Evolutionary conservation across 2,888 invertebrate genomes (phyloP).

Genomic region (Drosophila tripunctata): DNA sequence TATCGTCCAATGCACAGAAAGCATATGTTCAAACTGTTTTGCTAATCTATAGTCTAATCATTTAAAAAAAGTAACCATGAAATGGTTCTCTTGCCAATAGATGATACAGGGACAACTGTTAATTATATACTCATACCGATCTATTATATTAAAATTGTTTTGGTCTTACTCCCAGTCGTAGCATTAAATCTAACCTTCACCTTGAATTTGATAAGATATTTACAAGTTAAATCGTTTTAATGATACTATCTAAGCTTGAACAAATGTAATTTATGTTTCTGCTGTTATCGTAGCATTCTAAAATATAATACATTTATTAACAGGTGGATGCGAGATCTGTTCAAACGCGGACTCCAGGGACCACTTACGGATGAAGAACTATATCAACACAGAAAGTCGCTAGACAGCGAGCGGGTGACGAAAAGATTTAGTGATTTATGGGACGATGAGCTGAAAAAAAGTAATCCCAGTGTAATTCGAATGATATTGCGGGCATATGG

Average conservation of each 20-base stretch:
- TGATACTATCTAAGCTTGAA: neutral
- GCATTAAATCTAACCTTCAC: neutral
- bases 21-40: neutral
- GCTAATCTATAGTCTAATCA: neutral
- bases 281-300: neutral
- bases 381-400: constrained; percentile 85
- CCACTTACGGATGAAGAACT: constrained; percentile 86
- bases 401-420: constrained; percentile 85
- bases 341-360: constrained; percentile 85
- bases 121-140: neutral
- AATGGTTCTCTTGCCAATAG: neutral
- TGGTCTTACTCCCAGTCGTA: too few species aligned
- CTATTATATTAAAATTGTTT: too few species aligned
- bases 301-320: constrained; percentile 1
- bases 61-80: neutral
- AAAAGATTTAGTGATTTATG: constrained; percentile 84
- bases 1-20: neutral
- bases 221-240: neutral
- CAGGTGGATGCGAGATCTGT: constrained; percentile 85
- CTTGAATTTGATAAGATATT: neutral
- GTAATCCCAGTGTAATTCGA: constrained; percentile 84
- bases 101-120: neutral
- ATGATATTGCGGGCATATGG: constrained; percentile 85
- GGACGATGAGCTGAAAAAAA: constrained; percentile 82
- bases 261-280: constrained; percentile 10